phyloP scores from a whole-genome alignment of 1,140 invertebrate species.

The Steinernema khuongi region DNA sequence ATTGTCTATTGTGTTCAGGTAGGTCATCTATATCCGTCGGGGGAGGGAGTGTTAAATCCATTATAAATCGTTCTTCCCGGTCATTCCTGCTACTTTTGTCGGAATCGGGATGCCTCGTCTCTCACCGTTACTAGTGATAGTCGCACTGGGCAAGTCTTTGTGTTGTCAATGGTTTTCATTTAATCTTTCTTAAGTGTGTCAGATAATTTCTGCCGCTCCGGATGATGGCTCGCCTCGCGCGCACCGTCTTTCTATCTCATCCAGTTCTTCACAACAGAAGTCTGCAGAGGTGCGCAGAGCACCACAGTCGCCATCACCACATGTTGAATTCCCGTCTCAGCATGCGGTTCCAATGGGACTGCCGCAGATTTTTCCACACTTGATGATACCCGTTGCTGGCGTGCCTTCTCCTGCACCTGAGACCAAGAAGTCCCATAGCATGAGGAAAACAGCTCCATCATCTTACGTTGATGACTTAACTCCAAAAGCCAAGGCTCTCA shows the following conservation, averaged over 20 bases:
- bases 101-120: neutral
- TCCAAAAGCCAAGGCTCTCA: neutral
- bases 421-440: neutral
- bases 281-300: neutral
- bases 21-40: conserved; percentile 3
- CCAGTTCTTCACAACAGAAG: conserved; percentile 2
- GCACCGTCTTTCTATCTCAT: neutral
- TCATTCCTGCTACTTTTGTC: neutral
- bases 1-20: neutral
- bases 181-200: neutral
- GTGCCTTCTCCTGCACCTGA: neutral
- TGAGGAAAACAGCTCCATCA: neutral
- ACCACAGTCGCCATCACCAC: neutral
- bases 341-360: neutral
- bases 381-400: neutral
- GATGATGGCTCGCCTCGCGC: neutral
- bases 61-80: neutral
- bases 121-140: neutral
- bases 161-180: neutral
- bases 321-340: neutral
- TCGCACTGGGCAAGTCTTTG: neutral
- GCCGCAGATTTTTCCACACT: neutral
- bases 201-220: neutral
- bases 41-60: neutral
- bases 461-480: neutral